Evolutionary conservation across 1,140 invertebrate genomes (phyloP), one percentile per base, ranked within the genome.

Genomic region (Euura saliciscinereae): DNA sequence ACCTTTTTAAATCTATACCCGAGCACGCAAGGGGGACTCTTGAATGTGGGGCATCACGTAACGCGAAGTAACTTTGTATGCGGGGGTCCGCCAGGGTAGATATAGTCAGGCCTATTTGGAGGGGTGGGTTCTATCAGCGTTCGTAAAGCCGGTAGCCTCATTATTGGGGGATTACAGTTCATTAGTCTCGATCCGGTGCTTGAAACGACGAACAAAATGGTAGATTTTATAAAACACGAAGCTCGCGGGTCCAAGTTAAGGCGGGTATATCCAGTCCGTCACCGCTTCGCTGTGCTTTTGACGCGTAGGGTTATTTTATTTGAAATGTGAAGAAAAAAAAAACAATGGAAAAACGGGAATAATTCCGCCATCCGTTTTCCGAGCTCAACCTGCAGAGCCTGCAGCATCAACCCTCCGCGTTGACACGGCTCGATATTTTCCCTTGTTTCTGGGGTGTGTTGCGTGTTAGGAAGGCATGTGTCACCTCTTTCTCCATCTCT

Each of bases 151-250:
- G 69, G 79, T 78, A 80, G 78, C 79, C 83, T 88, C 87, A 84
- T 89, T 89, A 88, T 85, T 84, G 84, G 80, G 78, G 86, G 86
- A 88, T 88, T 88, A 88, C 84, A 81, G 83, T 88, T 88, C 87
- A 87, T 88, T 88, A 88, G 86, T 85, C 79, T 74, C 71, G 75
- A 82, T 81, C 74, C 77, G 80, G 46, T 68, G 73, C 42, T 65
- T 4, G 8, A 59, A 59, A 59, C 51, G 51, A 59, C 51, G 51
- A 59, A n/a, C 3, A 59, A 59, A 59, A 59, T 59, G 51, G 51
- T 8, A 8, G 8, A n/a, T 8, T 59, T 28, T 28, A 28, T 8
- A 6, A 59, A 59, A 59, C 8, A 59, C 13, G 51, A n/a, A n/a
- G 28, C 28, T n/a, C 8, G 51, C 13, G 51, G 51, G 51, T 59